phyloP scores from a whole-genome alignment of 2,797 vertebrate genomes.

The Nothura maculosa region DNA sequence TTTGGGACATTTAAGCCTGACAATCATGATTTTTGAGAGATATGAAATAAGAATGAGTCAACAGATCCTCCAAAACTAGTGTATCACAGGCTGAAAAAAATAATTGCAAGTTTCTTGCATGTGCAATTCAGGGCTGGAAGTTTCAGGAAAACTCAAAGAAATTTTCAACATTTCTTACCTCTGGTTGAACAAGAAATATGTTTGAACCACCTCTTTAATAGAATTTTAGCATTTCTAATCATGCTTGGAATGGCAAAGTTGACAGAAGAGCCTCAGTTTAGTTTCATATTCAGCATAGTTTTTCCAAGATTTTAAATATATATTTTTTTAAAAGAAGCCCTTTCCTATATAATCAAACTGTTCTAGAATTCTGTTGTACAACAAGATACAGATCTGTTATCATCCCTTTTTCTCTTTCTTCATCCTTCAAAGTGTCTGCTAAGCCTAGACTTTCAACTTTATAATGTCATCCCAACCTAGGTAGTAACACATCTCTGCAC shows the following conservation, averaged over 20 bases:
- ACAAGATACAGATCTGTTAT: neutral
- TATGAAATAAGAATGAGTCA: neutral
- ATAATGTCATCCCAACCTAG: neutral
- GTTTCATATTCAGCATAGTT: neutral
- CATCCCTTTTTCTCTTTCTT: neutral
- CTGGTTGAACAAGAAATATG: neutral
- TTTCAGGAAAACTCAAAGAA: neutral
- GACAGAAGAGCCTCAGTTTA: neutral
- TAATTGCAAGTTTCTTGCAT: neutral
- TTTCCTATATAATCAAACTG: neutral
- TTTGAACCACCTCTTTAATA: neutral
- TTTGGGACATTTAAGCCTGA: neutral
- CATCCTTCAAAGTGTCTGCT: neutral
- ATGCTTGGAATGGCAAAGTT: neutral
- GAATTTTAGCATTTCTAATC: neutral
- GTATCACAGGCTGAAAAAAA: neutral
- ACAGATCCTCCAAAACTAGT: neutral
- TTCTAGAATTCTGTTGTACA: neutral
- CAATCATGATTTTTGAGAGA: neutral
- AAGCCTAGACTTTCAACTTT: neutral
- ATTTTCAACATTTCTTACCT: neutral
- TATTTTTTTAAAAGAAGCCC: neutral
- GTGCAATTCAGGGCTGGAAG: neutral
- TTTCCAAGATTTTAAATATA: neutral
- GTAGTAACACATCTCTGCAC: neutral